Base-by-base conservation (phyloP, 2,888 invertebrate genomes). In the Synergus umbraculus region DNA sequence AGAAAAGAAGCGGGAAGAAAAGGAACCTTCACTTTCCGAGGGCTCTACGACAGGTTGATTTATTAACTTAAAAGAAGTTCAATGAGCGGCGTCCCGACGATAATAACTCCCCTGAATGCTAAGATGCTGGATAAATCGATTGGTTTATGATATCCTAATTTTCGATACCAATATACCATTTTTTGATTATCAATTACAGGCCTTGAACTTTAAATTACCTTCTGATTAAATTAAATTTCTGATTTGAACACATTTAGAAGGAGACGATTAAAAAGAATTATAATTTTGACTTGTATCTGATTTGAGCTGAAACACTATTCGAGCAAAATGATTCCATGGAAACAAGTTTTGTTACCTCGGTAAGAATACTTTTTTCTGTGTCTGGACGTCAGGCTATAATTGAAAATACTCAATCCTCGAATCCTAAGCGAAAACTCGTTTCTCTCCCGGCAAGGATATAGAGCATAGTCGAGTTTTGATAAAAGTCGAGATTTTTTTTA, bases 1-100 rank as follows among this genome's bases (percentile, higher is more conserved):
- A 2, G 5, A 15, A 49, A 49, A 49, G 15, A 15, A 15, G 15
- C 15, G 15, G 15, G 49, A 49, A 49, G n/a, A 41, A 65, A 65
- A 15, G 15, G 9, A 65, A n/a, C 10, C 41, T n/a, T 41, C 65
- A 8, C 41, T n/a, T 65, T 65, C 37, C 65, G 65, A 65, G 41
- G 65, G 41, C n/a, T 65, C 9, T 41, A 65, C n/a, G 65, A n/a
- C 41, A 65, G 41, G 65, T 41, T 65, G 41, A 65, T 65, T 65
- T 65, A 65, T 65, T 66, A 66, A 43, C 43, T 66, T 66, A 44
- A 66, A 49, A 49, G 49, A 37, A 41, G 22, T 64, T 64, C 29
- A 41, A 41, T 65, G 41, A 37, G 2, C 13, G 41, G 65, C 41
- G 65, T 65, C 65, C 37, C 41, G 65, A 64, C 37, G 12, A 64